Evolutionary conservation across 1,140 invertebrate species (phyloP), one percentile per base, ranked within the genome.

Genomic region (Papilio helenus): DNA sequence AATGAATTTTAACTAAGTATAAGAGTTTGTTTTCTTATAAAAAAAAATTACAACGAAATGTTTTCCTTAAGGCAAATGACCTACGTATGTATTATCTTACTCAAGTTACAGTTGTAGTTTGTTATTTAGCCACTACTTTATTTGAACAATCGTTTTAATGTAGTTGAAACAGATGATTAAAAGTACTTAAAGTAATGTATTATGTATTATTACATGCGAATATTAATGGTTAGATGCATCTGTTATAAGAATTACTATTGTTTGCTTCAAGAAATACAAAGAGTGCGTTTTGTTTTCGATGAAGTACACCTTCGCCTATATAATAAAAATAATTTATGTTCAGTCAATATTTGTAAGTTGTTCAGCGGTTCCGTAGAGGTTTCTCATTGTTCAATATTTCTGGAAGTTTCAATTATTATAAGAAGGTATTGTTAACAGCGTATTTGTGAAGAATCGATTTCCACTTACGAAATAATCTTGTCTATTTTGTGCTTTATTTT

Each of bases 311-410:
- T 68, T 68, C 29, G 7, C 18, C 26, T 29, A 68, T 68, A 68
- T 68, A 68, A 68, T 34, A 68, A 29, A 68, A 68, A 68, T 68
- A 68, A 68, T 68, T 68, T 68, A 68, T 68, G 26, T 68, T 68
- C 61, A 68, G 26, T 68, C 61, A 68, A 68, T 68, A 68, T 68
- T 68, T 68, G 61, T 18, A 29, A 68, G 10, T 61, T 26, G 58
- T 26, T 68, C 61, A 68, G 61, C 26, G 61, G 61, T 29, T 68
- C 12, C 23, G 3, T 7, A 14, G 14, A 68, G 3, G 61, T 29
- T 68, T 14, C 10, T 29, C 61, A 29, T 58, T 34, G 49, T 55
- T 49, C 49, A 58, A 55, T 39, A 29, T 23, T 76, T 49, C 49
- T 55, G 26, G 73, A 23, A 58, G 49, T 58, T 76, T 34, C 49